phyloP scores from a whole-genome alignment of 2,113 vertebrate genomes.

The Saguinus imperator region DNA sequence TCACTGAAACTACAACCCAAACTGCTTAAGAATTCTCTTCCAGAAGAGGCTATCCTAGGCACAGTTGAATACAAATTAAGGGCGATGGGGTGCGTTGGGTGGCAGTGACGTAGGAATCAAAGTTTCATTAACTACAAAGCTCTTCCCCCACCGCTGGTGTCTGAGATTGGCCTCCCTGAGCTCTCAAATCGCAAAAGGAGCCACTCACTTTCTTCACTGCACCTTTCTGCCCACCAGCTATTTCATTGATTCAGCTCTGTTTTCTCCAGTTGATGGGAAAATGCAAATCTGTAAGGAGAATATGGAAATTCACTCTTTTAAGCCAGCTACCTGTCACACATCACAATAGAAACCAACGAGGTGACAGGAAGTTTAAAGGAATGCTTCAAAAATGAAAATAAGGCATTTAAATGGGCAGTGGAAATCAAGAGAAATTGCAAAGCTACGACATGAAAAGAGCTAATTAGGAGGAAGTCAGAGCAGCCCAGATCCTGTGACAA shows the following conservation, averaged over 20 bases:
- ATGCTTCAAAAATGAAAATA: constrained; percentile 54
- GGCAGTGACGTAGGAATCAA: background rate
- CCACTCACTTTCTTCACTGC: background rate
- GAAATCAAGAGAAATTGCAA: background rate
- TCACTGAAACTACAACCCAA: background rate
- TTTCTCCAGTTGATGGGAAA: constrained; percentile 19
- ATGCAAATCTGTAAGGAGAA: constrained; percentile 57
- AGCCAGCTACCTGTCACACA: constrained; percentile 35
- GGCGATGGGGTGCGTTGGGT: background rate
- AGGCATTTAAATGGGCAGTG: constrained; percentile 35
- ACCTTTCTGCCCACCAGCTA: background rate
- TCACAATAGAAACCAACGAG: constrained; percentile 37
- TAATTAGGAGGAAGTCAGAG: constrained; percentile 44
- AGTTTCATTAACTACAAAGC: background rate
- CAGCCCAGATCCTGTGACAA: background rate
- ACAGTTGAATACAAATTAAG: background rate
- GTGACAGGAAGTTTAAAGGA: constrained; percentile 43
- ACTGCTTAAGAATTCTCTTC: background rate
- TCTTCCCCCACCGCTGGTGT: background rate
- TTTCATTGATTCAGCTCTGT: background rate
- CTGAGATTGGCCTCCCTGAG: background rate
- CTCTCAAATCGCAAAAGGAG: background rate
- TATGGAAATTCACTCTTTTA: constrained; percentile 66
- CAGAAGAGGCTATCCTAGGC: background rate
- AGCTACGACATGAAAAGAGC: background rate